phyloP scores from a whole-genome alignment of 2,888 invertebrate species.

The Pecten maximus region DNA sequence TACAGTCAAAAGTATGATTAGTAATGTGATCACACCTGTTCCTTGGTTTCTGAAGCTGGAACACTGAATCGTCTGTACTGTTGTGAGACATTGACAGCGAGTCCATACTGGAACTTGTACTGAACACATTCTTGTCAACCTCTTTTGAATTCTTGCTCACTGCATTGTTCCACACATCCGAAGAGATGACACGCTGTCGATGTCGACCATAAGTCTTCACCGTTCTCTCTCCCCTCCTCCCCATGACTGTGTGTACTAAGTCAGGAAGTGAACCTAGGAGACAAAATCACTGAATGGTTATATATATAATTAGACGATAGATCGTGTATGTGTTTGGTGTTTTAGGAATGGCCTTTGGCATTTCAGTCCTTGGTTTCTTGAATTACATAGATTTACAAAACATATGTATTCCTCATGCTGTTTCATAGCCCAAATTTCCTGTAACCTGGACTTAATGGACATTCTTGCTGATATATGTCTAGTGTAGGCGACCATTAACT shows the following conservation, averaged over 20 bases:
- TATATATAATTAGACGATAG: too few relatives aligned
- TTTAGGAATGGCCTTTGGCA: too few relatives aligned
- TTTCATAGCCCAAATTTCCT: too few relatives aligned
- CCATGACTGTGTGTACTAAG: constrained; percentile 37
- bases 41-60: not conserved
- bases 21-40: not conserved
- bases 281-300: not conserved
- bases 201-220: constrained; percentile 72
- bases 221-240: constrained; percentile 41
- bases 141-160: constrained; percentile 53
- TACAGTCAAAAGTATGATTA: too few relatives aligned
- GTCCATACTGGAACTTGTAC: constrained; percentile 60
- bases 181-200: constrained; percentile 64
- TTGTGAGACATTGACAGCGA: constrained; percentile 50
- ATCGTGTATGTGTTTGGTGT: too few relatives aligned
- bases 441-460: too few relatives aligned
- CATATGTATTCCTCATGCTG: too few relatives aligned
- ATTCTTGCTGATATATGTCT: too few relatives aligned
- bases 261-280: not conserved
- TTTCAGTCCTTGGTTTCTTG: too few relatives aligned
- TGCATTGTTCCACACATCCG: constrained; percentile 62
- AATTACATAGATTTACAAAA: too few relatives aligned
- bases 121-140: constrained; percentile 62
- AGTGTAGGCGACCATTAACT: too few relatives aligned
- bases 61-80: constrained; percentile 37